Percentiles rank a stretch among this genome's conserved stretches.
phyloP scores from a whole-genome alignment of 2,797 vertebrate species.

The Pempheris klunzingeri region DNA sequence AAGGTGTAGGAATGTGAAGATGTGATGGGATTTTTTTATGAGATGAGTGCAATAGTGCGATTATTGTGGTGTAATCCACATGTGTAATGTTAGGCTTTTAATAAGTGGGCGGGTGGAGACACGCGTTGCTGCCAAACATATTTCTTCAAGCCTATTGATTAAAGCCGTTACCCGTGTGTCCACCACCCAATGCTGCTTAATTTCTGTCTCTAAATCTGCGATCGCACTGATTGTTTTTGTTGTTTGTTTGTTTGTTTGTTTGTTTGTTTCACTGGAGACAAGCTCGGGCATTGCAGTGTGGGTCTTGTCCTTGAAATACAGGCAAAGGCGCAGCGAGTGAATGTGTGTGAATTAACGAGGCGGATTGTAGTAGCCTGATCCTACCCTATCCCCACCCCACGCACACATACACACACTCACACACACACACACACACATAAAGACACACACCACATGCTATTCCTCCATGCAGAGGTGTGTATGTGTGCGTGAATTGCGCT shows the following conservation, averaged over 20 bases:
- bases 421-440: slow-evolving; percentile 22
- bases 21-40: slow-evolving; percentile 18
- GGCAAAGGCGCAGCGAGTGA: slow-evolving; percentile 69
- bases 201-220: slow-evolving; percentile 30
- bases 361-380: slow-evolving; percentile 63
- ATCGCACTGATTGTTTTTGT: slow-evolving; percentile 24
- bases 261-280: slow-evolving; percentile 8
- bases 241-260: slow-evolving; percentile 4
- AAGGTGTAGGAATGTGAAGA: slow-evolving; percentile 40
- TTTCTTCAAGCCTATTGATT: slow-evolving; percentile 57
- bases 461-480: slow-evolving; percentile 35
- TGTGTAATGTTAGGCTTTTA: slow-evolving; percentile 70
- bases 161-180: slow-evolving; percentile 50
- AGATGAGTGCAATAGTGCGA: not conserved
- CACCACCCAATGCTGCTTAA: slow-evolving; percentile 41
- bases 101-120: slow-evolving; percentile 44
- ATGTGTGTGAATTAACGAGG: slow-evolving; percentile 67
- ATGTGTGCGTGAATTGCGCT: not conserved
- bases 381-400: slow-evolving; percentile 55
- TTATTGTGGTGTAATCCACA: slow-evolving; percentile 64
- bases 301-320: slow-evolving; percentile 76
- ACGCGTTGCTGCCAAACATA: slow-evolving; percentile 49
- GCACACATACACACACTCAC: not conserved
- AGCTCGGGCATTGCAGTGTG: slow-evolving; percentile 47
- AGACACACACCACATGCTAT: slow-evolving; percentile 55